These are phyloP conservation scores for Phragmatobia fuliginosa DNA, from an alignment of 2,888 invertebrate species.

Conservation along the genomic window DNA sequence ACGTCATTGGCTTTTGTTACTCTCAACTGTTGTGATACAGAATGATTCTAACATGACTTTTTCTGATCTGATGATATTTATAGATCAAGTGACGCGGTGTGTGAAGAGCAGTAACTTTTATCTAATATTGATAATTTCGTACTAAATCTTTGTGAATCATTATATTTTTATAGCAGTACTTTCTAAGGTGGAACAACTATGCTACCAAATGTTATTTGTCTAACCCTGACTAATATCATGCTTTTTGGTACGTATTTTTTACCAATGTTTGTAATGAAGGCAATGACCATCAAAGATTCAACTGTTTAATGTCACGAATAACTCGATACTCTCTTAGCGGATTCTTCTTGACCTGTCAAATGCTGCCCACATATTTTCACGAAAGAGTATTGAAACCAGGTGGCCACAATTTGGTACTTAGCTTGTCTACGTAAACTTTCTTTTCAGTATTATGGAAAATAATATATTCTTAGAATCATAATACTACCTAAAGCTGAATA, in stretches of 20 bases:
- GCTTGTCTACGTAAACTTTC: not conserved
- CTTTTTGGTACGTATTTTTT: not conserved
- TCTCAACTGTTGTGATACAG: not conserved
- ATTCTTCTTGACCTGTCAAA: slow-evolving; percentile 14
- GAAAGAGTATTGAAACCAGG: not conserved
- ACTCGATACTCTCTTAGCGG: not conserved
- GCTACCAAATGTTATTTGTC: not conserved
- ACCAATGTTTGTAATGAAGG: not conserved
- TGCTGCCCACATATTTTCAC: not conserved
- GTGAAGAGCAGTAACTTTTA: not conserved
- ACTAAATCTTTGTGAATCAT: not conserved
- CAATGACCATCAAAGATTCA: not conserved
- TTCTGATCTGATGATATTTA: not conserved
- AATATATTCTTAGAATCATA: not conserved
- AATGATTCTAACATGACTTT: not conserved
- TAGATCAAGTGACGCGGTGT: not conserved
- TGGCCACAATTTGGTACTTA: not conserved
- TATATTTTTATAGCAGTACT: not conserved
- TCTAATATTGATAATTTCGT: not conserved
- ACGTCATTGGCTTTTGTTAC: not conserved
- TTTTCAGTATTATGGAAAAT: not conserved
- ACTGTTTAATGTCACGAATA: not conserved
- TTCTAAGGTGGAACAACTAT: not conserved
- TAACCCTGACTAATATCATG: not conserved
- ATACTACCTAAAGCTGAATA: too few relatives aligned